Evolutionary conservation across 2,797 vertebrate species (phyloP).

Genomic region (Leptoclinus maculatus): DNA sequence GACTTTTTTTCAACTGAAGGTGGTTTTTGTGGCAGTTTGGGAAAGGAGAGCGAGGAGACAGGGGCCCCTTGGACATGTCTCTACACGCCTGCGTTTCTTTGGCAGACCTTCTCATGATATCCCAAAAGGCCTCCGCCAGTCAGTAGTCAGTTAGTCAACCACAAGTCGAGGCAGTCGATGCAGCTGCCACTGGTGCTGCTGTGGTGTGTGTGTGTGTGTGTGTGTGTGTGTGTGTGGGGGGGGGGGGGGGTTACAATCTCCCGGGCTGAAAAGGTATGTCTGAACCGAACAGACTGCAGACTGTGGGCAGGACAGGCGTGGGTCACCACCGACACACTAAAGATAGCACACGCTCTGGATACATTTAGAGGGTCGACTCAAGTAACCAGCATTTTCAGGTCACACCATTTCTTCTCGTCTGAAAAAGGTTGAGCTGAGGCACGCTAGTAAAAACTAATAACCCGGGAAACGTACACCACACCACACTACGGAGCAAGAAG

Average conservation of each 20-base stretch:
- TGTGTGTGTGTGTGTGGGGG: background rate
- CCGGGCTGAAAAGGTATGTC: conserved; percentile 65
- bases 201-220: background rate
- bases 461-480: background rate
- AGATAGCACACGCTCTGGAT: conserved; percentile 71
- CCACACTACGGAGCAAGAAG: conserved; percentile 5
- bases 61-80: conserved; percentile 81
- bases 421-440: conserved; percentile 37
- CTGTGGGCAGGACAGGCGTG: conserved; percentile 71
- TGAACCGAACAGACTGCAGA: conserved; percentile 72
- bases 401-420: conserved; percentile 52
- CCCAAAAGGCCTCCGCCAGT: conserved; percentile 73
- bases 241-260: conserved; percentile 51
- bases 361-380: conserved; percentile 76
- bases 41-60: conserved; percentile 60
- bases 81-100: conserved; percentile 80
- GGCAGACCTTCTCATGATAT: conserved; percentile 69
- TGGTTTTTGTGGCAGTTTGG: conserved; percentile 80
- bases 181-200: conserved; percentile 71
- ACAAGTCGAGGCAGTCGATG: conserved; percentile 81
- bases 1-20: conserved; percentile 55
- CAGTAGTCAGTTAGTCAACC: conserved; percentile 71
- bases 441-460: conserved; percentile 28
- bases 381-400: conserved; percentile 71
- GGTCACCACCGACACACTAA: conserved; percentile 68